Base-by-base conservation (phyloP, 2,113 vertebrate species). In the Anolis sagrei region DNA sequence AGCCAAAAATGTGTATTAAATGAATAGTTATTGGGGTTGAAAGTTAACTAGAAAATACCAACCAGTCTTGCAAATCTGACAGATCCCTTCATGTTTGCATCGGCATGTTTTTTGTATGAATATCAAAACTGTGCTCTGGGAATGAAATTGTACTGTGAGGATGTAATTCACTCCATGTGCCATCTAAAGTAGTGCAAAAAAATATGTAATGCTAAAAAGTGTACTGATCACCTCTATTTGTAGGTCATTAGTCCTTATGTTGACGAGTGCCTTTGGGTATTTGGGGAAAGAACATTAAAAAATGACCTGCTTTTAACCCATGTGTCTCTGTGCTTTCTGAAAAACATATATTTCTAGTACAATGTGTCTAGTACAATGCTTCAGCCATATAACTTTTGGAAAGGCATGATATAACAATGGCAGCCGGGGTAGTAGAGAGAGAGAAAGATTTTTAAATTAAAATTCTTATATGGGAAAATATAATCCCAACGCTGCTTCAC, bases 261-360 rank as follows among this genome's bases (percentile, higher is more conserved):
- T 86, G 92, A 94, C 87, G 91, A 82, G 94, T 94, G 93, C 94
- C 94, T 95, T 95, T 83, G 93, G 91, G 87, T 92, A 83, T 90
- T n/a, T 6, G 88, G 93, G 92, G 85, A 89, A 51, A 32, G 1
- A 83, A 81, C 88, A 93, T 94, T 95, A 93, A 93, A 44, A 87
- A 1, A 73, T 66, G 64, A 85, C 64, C 90, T 90, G 86, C 93
- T 89, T 81, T 91, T 94, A 82, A 70, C 72, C 66, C 11, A 87
- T 83, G 90, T 0, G 0, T 58, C 13, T 82, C 82, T 49, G 87
- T 89, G 86, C 72, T 85, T 85, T 89, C 75, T 29, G 39, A 21
- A 81, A 81, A 32, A 39, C 44, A 32, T 91, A 51, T 19, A 58
- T 87, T 83, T 36, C 66, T 49, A 49, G 3, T 21, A 9, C 29